Conservation (phyloP, 2,113 vertebrate genomes). For the Azemiops feae region DNA sequence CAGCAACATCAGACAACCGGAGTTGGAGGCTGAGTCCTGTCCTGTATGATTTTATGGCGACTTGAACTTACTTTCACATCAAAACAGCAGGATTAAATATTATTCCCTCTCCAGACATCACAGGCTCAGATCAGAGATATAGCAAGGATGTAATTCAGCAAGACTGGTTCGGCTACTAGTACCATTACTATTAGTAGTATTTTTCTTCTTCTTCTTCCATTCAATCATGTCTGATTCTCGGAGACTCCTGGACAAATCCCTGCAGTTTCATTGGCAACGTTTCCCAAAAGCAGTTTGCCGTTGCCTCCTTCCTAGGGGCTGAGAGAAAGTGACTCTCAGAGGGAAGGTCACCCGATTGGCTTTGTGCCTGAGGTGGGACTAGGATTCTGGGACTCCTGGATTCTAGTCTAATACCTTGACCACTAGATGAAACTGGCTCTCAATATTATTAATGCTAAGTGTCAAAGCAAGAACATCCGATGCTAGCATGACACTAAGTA, state of each 20-base stretch:
- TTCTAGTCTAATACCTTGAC: background rate
- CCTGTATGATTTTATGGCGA: background rate
- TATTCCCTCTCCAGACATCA: background rate
- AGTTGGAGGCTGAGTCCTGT: background rate
- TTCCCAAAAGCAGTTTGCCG: background rate
- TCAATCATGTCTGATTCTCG: background rate
- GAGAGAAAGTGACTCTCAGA: background rate
- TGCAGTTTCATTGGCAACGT: background rate
- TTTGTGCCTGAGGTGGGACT: background rate
- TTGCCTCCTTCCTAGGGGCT: background rate
- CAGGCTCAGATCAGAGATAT: background rate
- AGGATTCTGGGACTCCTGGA: background rate
- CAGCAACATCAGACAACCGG: background rate
- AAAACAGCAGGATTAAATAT: background rate
- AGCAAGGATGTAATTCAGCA: background rate
- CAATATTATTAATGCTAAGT: background rate
- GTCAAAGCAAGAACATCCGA: too few species aligned
- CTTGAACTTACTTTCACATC: background rate
- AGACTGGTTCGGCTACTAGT: background rate
- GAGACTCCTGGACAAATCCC: background rate
- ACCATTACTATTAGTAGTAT: background rate
- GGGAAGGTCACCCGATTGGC: background rate
- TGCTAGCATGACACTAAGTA: too few species aligned
- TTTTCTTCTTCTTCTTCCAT: background rate
- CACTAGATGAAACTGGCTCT: background rate